Evolutionary conservation across 2,888 invertebrate species (phyloP).

Genomic region (Stegophylla sp.): DNA sequence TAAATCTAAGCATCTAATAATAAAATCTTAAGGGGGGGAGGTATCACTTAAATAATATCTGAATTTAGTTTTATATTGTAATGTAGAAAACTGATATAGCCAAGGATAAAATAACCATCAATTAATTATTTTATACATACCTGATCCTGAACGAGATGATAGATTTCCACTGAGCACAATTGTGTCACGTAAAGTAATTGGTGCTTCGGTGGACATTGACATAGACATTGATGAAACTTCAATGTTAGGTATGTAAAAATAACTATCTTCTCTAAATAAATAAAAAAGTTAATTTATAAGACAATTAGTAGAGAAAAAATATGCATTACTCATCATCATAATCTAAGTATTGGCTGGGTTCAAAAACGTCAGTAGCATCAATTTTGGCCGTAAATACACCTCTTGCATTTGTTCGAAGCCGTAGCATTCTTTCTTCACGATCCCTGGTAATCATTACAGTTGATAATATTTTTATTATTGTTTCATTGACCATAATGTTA

Average conservation of each 20-base stretch:
- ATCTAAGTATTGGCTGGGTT: conserved; percentile 74
- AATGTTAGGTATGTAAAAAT: conserved; percentile 70
- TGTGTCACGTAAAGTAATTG: conserved; percentile 84
- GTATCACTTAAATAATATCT: too few species aligned
- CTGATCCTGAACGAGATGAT: conserved; percentile 87
- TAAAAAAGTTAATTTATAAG: neutral
- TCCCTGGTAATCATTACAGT: conserved; percentile 68
- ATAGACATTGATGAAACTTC: conserved; percentile 94
- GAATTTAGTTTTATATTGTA: too few species aligned
- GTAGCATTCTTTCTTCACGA: conserved; percentile 83
- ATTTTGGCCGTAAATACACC: conserved; percentile 86
- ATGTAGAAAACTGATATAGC: too few species aligned
- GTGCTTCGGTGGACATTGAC: conserved; percentile 91
- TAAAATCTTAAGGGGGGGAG: too few species aligned
- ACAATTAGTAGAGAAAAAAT: neutral
- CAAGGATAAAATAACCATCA: neutral
- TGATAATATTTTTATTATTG: neutral
- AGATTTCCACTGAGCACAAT: conserved; percentile 82
- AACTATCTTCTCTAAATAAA: conserved; percentile 36
- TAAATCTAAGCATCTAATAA: too few species aligned
- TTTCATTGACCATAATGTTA: neutral
- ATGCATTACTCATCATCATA: conserved; percentile 68
- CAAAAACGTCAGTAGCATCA: conserved; percentile 93
- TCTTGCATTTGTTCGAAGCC: conserved; percentile 90
- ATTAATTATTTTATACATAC: conserved; percentile 65